Evolutionary conservation across 2,797 vertebrate genomes (phyloP), one percentile per base, ranked within the genome.

Genomic region (Pseudomugil tenellus): DNA sequence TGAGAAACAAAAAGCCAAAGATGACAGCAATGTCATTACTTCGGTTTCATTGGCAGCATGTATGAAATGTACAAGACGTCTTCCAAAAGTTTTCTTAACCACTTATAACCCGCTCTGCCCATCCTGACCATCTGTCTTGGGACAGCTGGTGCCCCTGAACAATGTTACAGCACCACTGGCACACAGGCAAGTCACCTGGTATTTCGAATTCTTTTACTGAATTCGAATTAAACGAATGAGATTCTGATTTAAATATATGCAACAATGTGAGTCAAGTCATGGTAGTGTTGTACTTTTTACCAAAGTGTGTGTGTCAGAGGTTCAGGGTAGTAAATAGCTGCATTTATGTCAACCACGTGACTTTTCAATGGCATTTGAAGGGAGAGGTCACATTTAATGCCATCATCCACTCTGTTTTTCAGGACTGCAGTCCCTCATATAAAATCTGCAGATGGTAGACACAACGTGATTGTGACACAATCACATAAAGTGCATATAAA

Each of bases 141-240:
- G 77, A 86, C 87, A 90, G 80, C 85, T 91, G 89, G 37, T 34
- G 74, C 60, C 29, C 37, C 37, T 2, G 48, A 11, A 51, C 63
- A 56, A 58, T 35, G 59, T 75, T 48, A 57, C 31, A 53, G 60
- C 58, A 57, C 12, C 23, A 31, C 52, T 68, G 48, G 66, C 29
- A 77, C 37, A 0, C 13, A 53, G n/a, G 52, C 17, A 23, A 6
- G 31, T 37, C 35, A 31, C 37, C 26, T 35, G 9, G 23, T 28
- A 17, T 8, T 52, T 16, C 28, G 16, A 52, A 52, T 28, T 17
- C 2, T 16, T 52, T 28, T 16, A 28, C 21, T 14, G 0, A 6
- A 19, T 12, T 13, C 6, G 6, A 39, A 0, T 32, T 32, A 29
- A 43, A 9, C 26, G 8, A 13, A 26, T 26, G 25, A 31, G 31